phyloP scores from a whole-genome alignment of 1,140 invertebrate genomes.

The Harpegnathos saltator region DNA sequence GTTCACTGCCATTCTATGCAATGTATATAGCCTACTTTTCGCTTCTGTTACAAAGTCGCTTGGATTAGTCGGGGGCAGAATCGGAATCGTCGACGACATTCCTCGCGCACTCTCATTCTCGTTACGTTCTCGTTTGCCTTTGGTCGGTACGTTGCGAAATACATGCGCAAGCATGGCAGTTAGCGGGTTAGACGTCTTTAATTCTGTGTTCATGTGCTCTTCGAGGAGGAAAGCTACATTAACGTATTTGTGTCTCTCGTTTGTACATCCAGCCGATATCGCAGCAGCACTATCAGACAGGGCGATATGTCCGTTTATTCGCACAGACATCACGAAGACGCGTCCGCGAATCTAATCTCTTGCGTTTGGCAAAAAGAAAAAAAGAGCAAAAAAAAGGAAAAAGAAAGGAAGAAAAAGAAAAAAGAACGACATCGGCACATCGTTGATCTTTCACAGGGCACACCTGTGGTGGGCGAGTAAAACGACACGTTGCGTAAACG shows the following conservation, averaged over 20 bases:
- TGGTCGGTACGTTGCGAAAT: slow-evolving; percentile 51
- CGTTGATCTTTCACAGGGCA: no score
- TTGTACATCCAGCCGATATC: neutral
- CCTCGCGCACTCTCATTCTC: slow-evolving; percentile 6
- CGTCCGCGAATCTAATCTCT: no score
- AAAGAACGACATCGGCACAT: no score
- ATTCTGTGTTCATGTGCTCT: neutral
- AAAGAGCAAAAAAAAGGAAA: no score
- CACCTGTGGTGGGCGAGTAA: no score
- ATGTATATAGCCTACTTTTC: slow-evolving; percentile 63
- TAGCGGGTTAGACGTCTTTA: slow-evolving; percentile 62
- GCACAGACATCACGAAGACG: no score
- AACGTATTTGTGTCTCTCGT: slow-evolving; percentile 5
- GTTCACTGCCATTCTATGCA: slow-evolving; percentile 75
- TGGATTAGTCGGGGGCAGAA: slow-evolving; percentile 25
- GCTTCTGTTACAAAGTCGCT: slow-evolving; percentile 34
- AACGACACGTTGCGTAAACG: no score
- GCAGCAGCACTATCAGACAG: neutral
- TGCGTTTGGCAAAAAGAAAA: no score
- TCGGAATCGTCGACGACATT: slow-evolving; percentile 33
- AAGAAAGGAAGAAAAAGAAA: no score
- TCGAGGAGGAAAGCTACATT: neutral
- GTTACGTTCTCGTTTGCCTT: slow-evolving; percentile 51
- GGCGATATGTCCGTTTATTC: neutral
- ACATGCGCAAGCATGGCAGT: slow-evolving; percentile 69